Evolutionary conservation across 1,140 invertebrate species (phyloP).

Genomic region (Melanaphis sacchari): DNA sequence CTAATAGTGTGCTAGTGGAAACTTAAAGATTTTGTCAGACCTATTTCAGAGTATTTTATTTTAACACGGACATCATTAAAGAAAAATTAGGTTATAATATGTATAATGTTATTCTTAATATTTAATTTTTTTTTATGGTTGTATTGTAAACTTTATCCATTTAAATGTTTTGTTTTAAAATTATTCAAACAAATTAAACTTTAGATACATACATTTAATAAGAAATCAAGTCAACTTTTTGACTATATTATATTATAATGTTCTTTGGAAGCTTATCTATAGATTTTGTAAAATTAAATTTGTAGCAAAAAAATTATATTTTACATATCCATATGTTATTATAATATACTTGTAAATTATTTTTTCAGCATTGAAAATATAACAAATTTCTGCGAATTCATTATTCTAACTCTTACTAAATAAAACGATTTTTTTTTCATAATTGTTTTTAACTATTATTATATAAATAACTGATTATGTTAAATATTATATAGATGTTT

Average conservation of each 20-base stretch:
- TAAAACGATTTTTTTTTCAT: no score
- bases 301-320: no score
- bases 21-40: not conserved
- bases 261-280: not conserved
- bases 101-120: no score
- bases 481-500: not conserved
- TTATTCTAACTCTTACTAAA: no score
- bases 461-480: not conserved
- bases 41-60: not conserved
- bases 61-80: not conserved
- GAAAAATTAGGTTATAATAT: no score
- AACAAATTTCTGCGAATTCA: no score
- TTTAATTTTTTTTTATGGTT: not conserved
- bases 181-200: not conserved
- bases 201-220: not conserved
- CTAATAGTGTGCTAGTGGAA: not conserved
- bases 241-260: not conserved
- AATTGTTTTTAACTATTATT: not conserved
- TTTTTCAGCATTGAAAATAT: no score
- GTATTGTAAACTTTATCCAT: not conserved
- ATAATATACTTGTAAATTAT: no score
- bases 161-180: not conserved
- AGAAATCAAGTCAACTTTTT: not conserved
- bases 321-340: no score
- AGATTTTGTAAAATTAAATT: no score